Evolutionary conservation across 2,797 vertebrate species (phyloP), one percentile per base, ranked within the genome.

Genomic region (Vespertilio murinus): DNA sequence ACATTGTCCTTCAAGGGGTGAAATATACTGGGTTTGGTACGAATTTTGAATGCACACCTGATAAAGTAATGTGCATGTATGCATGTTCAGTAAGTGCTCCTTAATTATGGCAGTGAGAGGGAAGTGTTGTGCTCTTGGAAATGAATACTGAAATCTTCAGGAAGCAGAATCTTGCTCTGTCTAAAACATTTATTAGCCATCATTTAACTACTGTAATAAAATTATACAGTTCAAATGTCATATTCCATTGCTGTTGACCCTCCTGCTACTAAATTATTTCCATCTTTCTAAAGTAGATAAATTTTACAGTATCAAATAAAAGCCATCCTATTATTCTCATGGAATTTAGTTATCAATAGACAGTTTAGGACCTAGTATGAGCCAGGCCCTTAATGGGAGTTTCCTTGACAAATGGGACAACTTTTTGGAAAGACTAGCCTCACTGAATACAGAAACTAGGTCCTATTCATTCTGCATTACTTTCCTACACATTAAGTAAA

Each of bases 401-500:
- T 94, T 65, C 81, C 33, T 86, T 85, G 54, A 90, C 13, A 96
- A 91, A 85, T 16, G 0, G 0, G 61, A 52, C 20, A 85, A 61
- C 80, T 56, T 65, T 94, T 85, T 81, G n/a, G 20, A 90, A 93
- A 59, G 35, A 49, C 0, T 52, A n/a, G 69, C 22, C 35, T 81
- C 80, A 64, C 45, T 54, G 52, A 71, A 61, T 81, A 88, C 3
- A 61, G 47, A 74, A 84, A 73, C 7, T 33, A 28, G 35, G 11
- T 64, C 38, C 17, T 45, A 9, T 49, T 83, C 11, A 40, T 73
- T 92, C 47, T 73, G 38, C 9, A 20, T 86, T 86, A 70, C 16
- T 79, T 93, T 74, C 64, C 71, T 30, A 64, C 4, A 67, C 22
- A 90, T 92, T 71, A 52, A 84, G 77, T 89, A 92, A 95, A 42